Evolutionary conservation across 2,113 vertebrate species (phyloP).

Genomic region (Myocastor coypus): DNA sequence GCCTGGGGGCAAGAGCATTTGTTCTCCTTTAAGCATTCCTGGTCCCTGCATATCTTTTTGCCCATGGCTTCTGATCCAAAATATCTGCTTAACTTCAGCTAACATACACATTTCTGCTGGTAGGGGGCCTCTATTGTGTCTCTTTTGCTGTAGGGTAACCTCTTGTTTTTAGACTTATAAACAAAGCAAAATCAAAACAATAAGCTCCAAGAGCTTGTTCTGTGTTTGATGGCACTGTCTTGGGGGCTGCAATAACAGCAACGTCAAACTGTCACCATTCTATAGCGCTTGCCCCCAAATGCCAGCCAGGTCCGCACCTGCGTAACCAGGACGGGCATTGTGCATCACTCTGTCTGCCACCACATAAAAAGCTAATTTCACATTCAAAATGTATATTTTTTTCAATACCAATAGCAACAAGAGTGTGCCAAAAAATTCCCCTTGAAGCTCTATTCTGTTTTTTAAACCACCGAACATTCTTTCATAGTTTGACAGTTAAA

Average conservation of each 20-base stretch:
- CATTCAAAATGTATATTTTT: slow-evolving; percentile 86
- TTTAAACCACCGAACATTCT: slow-evolving; percentile 91
- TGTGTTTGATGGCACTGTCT: slow-evolving; percentile 71
- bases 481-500: slow-evolving; percentile 92
- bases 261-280: slow-evolving; percentile 76
- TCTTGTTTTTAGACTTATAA: slow-evolving; percentile 69
- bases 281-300: slow-evolving; percentile 71
- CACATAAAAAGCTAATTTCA: slow-evolving; percentile 87
- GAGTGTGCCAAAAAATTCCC: slow-evolving; percentile 87
- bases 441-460: slow-evolving; percentile 88
- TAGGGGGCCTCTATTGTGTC: background rate
- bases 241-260: slow-evolving; percentile 27
- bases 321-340: slow-evolving; percentile 75
- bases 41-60: background rate
- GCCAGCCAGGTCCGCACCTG: slow-evolving; percentile 84
- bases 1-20: background rate
- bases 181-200: slow-evolving; percentile 79
- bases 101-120: background rate
- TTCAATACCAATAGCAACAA: slow-evolving; percentile 87
- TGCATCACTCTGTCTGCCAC: slow-evolving; percentile 83
- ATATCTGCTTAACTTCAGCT: background rate
- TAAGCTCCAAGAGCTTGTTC: slow-evolving; percentile 68
- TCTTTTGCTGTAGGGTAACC: slow-evolving; percentile 47
- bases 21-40: background rate
- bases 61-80: background rate